These are phyloP conservation scores for Brachionus koreanus DNA, from an alignment of 1,140 invertebrate species.

Conservation along the genomic window DNA sequence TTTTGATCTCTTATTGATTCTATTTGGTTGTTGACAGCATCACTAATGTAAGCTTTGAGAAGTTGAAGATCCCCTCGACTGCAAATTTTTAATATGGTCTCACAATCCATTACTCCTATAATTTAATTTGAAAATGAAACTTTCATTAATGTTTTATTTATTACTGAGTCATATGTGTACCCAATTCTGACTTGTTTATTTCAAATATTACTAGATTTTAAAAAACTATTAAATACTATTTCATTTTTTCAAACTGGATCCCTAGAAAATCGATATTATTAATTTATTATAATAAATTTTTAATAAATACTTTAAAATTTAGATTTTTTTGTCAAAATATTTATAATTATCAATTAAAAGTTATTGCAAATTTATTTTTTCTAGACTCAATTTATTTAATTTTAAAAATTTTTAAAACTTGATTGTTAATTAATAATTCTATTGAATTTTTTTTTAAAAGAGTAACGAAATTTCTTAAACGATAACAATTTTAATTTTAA, in stretches of 20 bases:
- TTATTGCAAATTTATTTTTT: too few species aligned
- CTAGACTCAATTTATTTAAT: too few species aligned
- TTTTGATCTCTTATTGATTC: conserved; percentile 3
- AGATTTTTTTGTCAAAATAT: too few species aligned
- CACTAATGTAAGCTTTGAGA: not conserved
- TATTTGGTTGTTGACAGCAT: not conserved
- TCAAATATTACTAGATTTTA: not conserved
- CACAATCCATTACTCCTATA: not conserved
- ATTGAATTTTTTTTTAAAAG: too few species aligned
- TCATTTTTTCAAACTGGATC: not conserved
- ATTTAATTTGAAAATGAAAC: not conserved
- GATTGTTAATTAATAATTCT: too few species aligned
- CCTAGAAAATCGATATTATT: not conserved
- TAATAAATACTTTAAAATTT: too few species aligned
- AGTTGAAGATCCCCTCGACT: conserved; percentile 3
- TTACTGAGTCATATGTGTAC: not conserved
- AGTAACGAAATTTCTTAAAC: too few species aligned
- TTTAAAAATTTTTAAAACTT: too few species aligned
- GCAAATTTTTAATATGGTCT: conserved; percentile 10
- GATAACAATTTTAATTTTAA: too few species aligned
- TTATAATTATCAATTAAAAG: too few species aligned
- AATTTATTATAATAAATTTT: not conserved
- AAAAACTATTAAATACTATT: not conserved
- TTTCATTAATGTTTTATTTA: not conserved
- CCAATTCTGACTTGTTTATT: not conserved